Percentiles rank a stretch among this genome's conserved stretches.
phyloP scores from a whole-genome alignment of 2,113 vertebrate genomes.

The Cavia porcellus region DNA sequence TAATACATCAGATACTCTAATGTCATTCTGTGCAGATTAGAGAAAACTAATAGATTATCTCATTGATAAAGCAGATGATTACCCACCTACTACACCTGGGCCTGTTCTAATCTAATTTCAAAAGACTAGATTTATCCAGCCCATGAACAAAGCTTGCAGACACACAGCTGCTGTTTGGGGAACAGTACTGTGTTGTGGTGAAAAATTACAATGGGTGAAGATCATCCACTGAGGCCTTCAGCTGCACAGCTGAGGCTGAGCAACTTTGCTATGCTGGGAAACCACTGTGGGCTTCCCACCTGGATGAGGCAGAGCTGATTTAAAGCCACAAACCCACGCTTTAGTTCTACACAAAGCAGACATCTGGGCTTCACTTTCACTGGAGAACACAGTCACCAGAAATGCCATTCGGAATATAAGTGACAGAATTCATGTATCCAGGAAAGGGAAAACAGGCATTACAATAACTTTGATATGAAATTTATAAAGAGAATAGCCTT shows the following conservation, averaged over 20 bases:
- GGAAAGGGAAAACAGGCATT: not conserved
- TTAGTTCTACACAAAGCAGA: constrained; percentile 13
- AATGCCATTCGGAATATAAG: constrained; percentile 33
- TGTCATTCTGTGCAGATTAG: not conserved
- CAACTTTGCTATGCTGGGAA: not conserved
- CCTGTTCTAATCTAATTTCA: constrained; percentile 30
- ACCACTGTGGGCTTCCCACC: not conserved
- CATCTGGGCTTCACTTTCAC: constrained; percentile 1
- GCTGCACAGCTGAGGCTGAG: not conserved
- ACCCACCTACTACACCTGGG: not conserved
- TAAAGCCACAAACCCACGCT: constrained; percentile 13
- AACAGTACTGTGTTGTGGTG: not conserved
- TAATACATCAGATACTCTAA: not conserved
- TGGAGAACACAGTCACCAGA: not conserved
- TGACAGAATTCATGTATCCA: not conserved
- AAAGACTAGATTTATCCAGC: constrained; percentile 55
- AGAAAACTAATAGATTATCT: constrained; percentile 22
- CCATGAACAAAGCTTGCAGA: constrained; percentile 36
- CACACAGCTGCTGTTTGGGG: constrained; percentile 47
- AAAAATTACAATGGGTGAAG: not conserved
- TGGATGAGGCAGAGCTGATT: not conserved
- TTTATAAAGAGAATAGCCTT: not conserved
- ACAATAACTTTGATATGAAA: not conserved
- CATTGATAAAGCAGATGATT: constrained; percentile 26
- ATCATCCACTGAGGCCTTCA: not conserved